These are phyloP conservation scores for Mimumesa dahlbomi DNA, from an alignment of 2,888 invertebrate species.

Conservation along the genomic window DNA sequence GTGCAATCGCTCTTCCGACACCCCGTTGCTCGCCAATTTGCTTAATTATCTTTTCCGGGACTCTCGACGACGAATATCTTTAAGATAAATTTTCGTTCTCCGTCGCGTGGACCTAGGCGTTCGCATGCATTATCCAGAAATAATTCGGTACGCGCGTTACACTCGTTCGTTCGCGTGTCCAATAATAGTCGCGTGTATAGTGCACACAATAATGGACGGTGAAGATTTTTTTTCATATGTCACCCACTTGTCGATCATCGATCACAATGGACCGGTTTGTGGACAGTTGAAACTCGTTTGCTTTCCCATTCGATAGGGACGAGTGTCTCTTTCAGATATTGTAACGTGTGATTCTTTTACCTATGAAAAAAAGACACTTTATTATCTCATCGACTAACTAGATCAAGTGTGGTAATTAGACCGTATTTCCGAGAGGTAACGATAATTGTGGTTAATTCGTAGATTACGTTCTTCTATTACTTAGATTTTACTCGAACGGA, in stretches of 20 bases:
- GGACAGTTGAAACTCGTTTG: constrained; percentile 22
- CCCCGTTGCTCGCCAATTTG: constrained; percentile 64
- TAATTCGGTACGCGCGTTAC: background rate
- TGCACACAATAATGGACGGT: background rate
- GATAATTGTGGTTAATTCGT: too few relatives aligned
- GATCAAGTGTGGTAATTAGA: too few relatives aligned
- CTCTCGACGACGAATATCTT: constrained; percentile 9
- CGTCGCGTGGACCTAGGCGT: background rate
- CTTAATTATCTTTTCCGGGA: constrained; percentile 72
- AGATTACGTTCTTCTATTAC: too few relatives aligned
- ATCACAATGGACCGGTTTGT: constrained; percentile 33
- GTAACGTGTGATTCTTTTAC: too few relatives aligned
- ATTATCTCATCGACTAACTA: too few relatives aligned
- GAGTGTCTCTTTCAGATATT: too few relatives aligned
- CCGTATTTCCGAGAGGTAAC: too few relatives aligned
- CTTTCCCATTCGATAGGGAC: constrained; percentile 22
- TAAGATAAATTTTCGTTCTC: too few relatives aligned
- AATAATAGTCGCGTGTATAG: background rate
- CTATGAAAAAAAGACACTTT: too few relatives aligned
- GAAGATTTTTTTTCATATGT: constrained; percentile 13
- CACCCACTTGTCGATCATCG: constrained; percentile 46
- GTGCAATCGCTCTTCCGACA: constrained; percentile 69
- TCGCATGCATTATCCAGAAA: background rate
- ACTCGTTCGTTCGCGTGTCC: background rate
- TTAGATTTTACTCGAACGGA: background rate